These are phyloP conservation scores for Leptura quadrifasciata DNA, from an alignment of 2,888 invertebrate species.

Conservation along the genomic window DNA sequence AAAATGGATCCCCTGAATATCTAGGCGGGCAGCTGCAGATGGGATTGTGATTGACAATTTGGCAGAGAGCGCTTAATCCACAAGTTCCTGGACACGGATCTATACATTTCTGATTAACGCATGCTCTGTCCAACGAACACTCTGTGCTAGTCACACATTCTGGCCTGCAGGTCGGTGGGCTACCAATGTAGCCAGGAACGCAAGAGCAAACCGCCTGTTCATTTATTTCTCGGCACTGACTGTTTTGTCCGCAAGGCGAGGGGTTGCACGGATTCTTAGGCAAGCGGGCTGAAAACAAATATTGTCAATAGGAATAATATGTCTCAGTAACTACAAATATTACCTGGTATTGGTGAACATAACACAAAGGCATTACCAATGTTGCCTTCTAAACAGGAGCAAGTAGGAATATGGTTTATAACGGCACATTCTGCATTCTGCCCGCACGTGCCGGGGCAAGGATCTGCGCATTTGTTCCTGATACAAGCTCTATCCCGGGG, in stretches of 20 bases:
- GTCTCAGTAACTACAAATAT: slow-evolving; percentile 17
- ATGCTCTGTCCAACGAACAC: slow-evolving; percentile 81
- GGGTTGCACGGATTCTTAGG: slow-evolving; percentile 82
- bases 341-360: slow-evolving; percentile 79
- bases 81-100: slow-evolving; percentile 88
- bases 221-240: slow-evolving; percentile 81
- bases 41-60: slow-evolving; percentile 85
- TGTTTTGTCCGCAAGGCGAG: slow-evolving; percentile 85
- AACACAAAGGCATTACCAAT: slow-evolving; percentile 84
- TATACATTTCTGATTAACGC: slow-evolving; percentile 84
- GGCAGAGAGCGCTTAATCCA: slow-evolving; percentile 82
- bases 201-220: slow-evolving; percentile 83
- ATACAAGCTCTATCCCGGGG: slow-evolving; percentile 77
- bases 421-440: slow-evolving; percentile 78
- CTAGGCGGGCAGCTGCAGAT: slow-evolving; percentile 81
- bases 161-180: slow-evolving; percentile 83
- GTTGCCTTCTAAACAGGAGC: slow-evolving; percentile 79
- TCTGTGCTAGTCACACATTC: slow-evolving; percentile 84
- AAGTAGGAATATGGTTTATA: slow-evolving; percentile 77
- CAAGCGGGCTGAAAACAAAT: slow-evolving; percentile 65
- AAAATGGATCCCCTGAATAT: slow-evolving; percentile 83
- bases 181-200: slow-evolving; percentile 80
- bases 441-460: slow-evolving; percentile 80
- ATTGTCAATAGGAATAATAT: background rate
- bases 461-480: slow-evolving; percentile 78